Evolutionary conservation across 2,888 invertebrate genomes (phyloP).

Genomic region (Celastrina argiolus): DNA sequence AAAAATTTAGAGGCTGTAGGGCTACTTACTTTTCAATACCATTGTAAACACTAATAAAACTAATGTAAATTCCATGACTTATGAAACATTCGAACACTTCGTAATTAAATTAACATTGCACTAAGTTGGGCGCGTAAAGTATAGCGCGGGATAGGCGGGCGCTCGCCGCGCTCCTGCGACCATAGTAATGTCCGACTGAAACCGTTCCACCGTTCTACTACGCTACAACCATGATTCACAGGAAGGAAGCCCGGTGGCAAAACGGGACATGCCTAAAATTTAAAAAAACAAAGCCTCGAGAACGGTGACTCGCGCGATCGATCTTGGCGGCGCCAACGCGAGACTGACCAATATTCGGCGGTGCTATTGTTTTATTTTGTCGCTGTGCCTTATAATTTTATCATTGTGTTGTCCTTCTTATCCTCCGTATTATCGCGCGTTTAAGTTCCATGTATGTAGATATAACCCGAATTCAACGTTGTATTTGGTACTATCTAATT

Average conservation of each 20-base stretch:
- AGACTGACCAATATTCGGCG: constrained; percentile 55
- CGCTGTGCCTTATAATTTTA: constrained; percentile 32
- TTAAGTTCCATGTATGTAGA: constrained; percentile 8
- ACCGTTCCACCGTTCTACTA: constrained; percentile 45
- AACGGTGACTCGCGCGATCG: constrained; percentile 61
- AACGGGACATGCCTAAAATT: constrained; percentile 66
- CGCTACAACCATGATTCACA: constrained; percentile 64
- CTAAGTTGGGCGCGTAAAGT: constrained; percentile 21
- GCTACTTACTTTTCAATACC: constrained; percentile 62
- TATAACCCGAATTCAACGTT: background rate
- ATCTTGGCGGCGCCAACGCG: constrained; percentile 65
- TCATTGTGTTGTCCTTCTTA: constrained; percentile 25
- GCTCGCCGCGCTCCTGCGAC: constrained; percentile 42
- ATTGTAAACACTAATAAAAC: constrained; percentile 53
- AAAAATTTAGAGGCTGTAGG: background rate
- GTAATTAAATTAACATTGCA: constrained; percentile 25
- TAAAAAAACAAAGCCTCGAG: constrained; percentile 45
- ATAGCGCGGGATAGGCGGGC: constrained; percentile 39
- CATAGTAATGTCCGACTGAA: constrained; percentile 56
- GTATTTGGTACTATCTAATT: background rate
- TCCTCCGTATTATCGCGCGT: constrained; percentile 18
- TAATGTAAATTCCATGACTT: constrained; percentile 54
- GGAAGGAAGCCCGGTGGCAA: constrained; percentile 59
- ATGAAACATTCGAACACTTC: constrained; percentile 31
- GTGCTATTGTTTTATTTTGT: constrained; percentile 38